Evolutionary conservation across 2,113 vertebrate genomes (phyloP), one percentile per base, ranked within the genome.

Genomic region (Labrus mixtus): DNA sequence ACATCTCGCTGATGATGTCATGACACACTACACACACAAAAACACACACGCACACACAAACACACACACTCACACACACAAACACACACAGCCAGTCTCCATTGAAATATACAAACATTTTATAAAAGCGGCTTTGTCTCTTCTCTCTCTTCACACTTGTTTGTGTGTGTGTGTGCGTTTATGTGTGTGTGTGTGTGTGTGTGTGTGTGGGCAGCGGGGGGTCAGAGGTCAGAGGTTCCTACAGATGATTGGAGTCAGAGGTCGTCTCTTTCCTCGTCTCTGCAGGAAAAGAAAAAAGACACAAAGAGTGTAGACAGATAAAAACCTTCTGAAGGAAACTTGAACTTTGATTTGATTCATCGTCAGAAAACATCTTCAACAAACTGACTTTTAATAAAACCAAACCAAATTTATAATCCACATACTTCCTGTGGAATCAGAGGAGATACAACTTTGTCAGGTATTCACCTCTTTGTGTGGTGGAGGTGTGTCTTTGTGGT

Each of bases 1-100:
- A 82, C 73, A 68, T 79, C 72, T 67, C 9, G 11, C 59, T 60
- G 43, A 79, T 84, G 78, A 76, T 87, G 82, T 76, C 78, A 82
- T 70, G 50, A 63, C 69, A 72, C n/a, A n/a, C n/a, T n/a, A n/a
- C n/a, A n/a, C n/a, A n/a, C n/a, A n/a, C n/a, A n/a, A n/a, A n/a
- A n/a, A n/a, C n/a, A n/a, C n/a, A n/a, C n/a, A n/a, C n/a, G n/a
- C n/a, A n/a, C n/a, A n/a, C n/a, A n/a, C n/a, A n/a, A n/a, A n/a
- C n/a, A n/a, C 69, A 54, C 37, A 65, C 58, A 65, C 51, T 50
- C 56, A 72, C 59, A 56, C 59, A 59, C 77, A 61, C 61, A 60
- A 36, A 61, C 57, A 25, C 16, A 23, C 25, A 70, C 55, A 73
- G n/a, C 41, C 48, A 62, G 10, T 46, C 6, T 72, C 37, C 10